Evolutionary conservation across 2,113 vertebrate species (phyloP), one percentile per base, ranked within the genome.

Genomic region (Grantiella picta): DNA sequence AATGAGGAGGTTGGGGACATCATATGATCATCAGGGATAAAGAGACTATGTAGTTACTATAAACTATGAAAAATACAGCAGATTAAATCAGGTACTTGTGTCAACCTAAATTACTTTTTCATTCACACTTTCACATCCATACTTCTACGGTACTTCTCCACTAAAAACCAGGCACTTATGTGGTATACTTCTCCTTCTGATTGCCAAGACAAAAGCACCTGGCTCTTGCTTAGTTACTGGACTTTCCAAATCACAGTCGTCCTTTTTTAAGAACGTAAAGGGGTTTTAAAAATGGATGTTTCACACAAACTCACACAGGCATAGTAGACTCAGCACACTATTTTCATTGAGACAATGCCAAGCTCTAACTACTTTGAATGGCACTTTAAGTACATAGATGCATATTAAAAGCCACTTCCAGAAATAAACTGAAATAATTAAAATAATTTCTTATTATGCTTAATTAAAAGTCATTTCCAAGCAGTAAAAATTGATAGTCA

Each of bases 381-480:
- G 44, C 25, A 36, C 63, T 97, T 59, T 42, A 72, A 63, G 70
- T 77, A 72, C 63, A 54, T 9, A 78, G 69, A 66, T 63, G 56
- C 66, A 54, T 94, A 59, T 78, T 77, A 91, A 87, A 94, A 96
- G 64, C 42, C 83, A 57, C 61, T 88, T 93, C 60, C 49, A 92
- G 83, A 79, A 94, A 73, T 86, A 91, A 94, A 73, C n/a, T 69
- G 81, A 89, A 97, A 92, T 64, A n/a, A 65, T 59, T 27, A 53
- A 94, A 97, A 68, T 69, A 59, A 92, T 82, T 92, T 94, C 80
- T 80, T 35, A 70, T 73, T 57, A 54, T 70, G 50, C 50, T 75
- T 97, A 72, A 95, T 76, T 35, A 78, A 95, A 89, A 77, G 22
- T 77, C 44, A 71, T 83, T 94, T 93, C 87, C 80, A 88, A 96